Evolutionary conservation across 2,888 invertebrate genomes (phyloP), one percentile per base, ranked within the genome.

Genomic region (Drosophila mayaguana): DNA sequence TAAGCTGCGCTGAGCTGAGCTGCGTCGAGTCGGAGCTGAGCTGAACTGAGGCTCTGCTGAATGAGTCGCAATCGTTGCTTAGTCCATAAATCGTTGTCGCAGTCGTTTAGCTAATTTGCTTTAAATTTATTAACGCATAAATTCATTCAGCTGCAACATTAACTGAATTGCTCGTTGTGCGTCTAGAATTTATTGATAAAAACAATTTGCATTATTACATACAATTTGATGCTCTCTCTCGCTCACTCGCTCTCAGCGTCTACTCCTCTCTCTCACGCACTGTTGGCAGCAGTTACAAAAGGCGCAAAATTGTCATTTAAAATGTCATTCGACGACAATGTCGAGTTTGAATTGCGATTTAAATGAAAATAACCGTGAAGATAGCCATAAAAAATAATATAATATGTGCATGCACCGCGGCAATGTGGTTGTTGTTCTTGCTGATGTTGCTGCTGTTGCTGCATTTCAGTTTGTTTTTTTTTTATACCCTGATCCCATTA

Each of bases 351-450:
- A 80, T 80, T 81, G 81, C 80, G 78, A 87, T 86, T 86, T 88
- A 86, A 86, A 86, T 86, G 89, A 89, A 86, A 77, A 86, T 89
- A 86, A 77, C 86, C 89, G 89, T 88, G 86, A 89, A 88, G 89
- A 89, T 89, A 89, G 82, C 78, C 78, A 88, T 89, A 82, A 87
- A 84, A 65, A 61, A 63, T 42, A 63, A 57, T 40, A 62, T 66
- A 73, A 66, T 66, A 71, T 73, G 78, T 63, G 64, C 75, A 80
- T 69, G 71, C 72, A 64, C 40, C 70, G 60, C 56, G 66, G 50
- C 59, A 72, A 70, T 74, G 70, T 69, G 59, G 48, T 25, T 67
- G 70, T 20, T 70, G 70, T 25, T 70, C 54, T 28, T 46, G 46
- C 11, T 70, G 69, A 20, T 70, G 55, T 34, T 46, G 46, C 12